phyloP scores from a whole-genome alignment of 2,888 invertebrate genomes.

The Heliconius aoede region DNA sequence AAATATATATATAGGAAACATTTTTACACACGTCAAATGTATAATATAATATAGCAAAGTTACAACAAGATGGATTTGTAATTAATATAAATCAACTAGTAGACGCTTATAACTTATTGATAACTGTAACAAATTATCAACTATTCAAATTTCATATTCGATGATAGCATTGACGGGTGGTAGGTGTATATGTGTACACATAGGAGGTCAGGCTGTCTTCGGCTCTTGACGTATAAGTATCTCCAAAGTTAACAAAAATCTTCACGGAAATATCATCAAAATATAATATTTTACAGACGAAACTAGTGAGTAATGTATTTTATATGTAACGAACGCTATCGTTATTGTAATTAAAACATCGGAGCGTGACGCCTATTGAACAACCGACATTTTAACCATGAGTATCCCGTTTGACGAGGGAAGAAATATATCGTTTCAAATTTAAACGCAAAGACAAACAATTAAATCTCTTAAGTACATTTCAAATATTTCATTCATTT shows the following conservation, averaged over 20 bases:
- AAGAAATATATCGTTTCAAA: background rate
- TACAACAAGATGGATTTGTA: no score
- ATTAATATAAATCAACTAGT: no score
- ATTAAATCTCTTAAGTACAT: background rate
- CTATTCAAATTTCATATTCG: no score
- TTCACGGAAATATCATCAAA: background rate
- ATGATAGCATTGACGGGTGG: no score
- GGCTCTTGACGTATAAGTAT: background rate
- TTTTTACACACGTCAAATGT: no score
- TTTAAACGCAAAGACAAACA: background rate
- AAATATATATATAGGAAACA: no score
- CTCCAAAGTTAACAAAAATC: background rate
- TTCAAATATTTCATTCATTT: background rate
- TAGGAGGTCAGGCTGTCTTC: no score
- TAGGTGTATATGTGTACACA: no score
- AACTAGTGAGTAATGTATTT: background rate
- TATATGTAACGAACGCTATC: background rate
- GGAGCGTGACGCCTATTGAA: background rate
- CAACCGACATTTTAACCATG: constrained; percentile 7
- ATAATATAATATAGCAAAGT: no score
- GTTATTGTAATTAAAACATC: constrained; percentile 14
- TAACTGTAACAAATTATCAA: no score
- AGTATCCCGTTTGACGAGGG: constrained; percentile 6
- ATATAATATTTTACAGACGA: background rate
- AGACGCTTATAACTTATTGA: no score